Conservation (phyloP, 2,797 vertebrate species). For the Columba guinea region DNA sequence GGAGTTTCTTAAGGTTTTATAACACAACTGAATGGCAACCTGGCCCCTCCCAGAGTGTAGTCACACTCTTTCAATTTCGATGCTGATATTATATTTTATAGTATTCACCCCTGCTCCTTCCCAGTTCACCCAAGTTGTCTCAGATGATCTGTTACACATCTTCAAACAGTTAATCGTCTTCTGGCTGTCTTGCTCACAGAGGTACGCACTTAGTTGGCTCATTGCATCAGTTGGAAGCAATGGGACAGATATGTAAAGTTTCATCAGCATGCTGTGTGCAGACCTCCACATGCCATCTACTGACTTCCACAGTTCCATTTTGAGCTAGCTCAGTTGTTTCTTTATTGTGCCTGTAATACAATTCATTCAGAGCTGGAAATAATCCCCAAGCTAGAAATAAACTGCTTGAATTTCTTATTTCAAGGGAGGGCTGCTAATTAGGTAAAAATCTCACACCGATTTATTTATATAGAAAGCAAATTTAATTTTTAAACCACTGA, state of each 20-base stretch:
- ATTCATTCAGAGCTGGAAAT: slow-evolving; percentile 13
- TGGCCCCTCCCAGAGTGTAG: background rate
- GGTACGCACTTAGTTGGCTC: background rate
- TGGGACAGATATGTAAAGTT: background rate
- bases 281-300: background rate
- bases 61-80: background rate
- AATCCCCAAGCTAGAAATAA: slow-evolving; percentile 45
- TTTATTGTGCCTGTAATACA: slow-evolving; percentile 16
- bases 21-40: background rate
- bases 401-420: slow-evolving; percentile 26
- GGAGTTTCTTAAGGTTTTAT: background rate
- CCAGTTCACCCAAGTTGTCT: background rate
- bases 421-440: slow-evolving; percentile 52
- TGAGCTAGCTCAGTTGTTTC: slow-evolving; percentile 17
- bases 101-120: background rate
- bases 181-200: background rate
- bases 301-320: background rate
- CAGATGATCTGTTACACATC: background rate
- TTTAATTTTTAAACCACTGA: slow-evolving; percentile 44
- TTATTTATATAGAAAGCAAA: slow-evolving; percentile 55
- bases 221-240: background rate
- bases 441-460: slow-evolving; percentile 37
- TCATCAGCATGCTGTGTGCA: background rate
- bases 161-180: background rate
- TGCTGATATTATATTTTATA: background rate